Percentiles rank a stretch among this genome's conserved stretches.
These are phyloP conservation scores for Saccostrea glomerata DNA, from an alignment of 1,140 invertebrate species.

Conservation along the genomic window DNA sequence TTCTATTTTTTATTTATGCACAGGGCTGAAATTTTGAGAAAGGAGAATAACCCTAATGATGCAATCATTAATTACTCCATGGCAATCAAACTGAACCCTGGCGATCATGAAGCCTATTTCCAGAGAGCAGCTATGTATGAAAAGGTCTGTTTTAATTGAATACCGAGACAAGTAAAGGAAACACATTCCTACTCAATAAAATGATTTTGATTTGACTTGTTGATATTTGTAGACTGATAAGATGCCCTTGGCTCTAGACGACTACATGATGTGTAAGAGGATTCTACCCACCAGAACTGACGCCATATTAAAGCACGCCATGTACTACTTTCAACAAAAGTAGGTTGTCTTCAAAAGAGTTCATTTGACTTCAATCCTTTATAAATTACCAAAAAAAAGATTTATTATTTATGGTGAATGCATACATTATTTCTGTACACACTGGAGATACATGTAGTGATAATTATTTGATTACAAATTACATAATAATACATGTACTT, in stretches of 20 bases:
- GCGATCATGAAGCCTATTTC: conserved; percentile 77
- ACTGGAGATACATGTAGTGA: not conserved
- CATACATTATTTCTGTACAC: not conserved
- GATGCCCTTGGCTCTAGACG: conserved; percentile 76
- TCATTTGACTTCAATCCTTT: not conserved
- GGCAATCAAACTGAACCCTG: conserved; percentile 76
- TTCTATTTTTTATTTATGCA: not conserved
- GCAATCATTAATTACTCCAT: conserved; percentile 78
- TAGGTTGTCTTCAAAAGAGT: conserved; percentile 57
- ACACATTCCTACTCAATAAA: not conserved
- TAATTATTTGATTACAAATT: not conserved
- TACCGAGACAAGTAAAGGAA: not conserved
- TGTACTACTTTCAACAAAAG: conserved; percentile 78
- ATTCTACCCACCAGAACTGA: conserved; percentile 75
- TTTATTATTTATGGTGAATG: not conserved
- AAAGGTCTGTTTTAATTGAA: conserved; percentile 60
- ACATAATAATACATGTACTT: not conserved
- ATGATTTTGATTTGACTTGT: not conserved
- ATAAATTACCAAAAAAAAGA: not conserved
- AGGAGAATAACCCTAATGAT: conserved; percentile 74
- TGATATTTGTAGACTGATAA: conserved; percentile 67
- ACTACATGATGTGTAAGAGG: conserved; percentile 74
- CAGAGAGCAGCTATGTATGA: conserved; percentile 78
- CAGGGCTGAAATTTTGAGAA: conserved; percentile 76
- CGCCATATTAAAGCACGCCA: conserved; percentile 77